A percentile compares a stretch with the other conserved stretches of the same genome.
These are phyloP conservation scores for Aegithalos caudatus DNA, from an alignment of 2,113 vertebrate genomes.

Conservation along the genomic window DNA sequence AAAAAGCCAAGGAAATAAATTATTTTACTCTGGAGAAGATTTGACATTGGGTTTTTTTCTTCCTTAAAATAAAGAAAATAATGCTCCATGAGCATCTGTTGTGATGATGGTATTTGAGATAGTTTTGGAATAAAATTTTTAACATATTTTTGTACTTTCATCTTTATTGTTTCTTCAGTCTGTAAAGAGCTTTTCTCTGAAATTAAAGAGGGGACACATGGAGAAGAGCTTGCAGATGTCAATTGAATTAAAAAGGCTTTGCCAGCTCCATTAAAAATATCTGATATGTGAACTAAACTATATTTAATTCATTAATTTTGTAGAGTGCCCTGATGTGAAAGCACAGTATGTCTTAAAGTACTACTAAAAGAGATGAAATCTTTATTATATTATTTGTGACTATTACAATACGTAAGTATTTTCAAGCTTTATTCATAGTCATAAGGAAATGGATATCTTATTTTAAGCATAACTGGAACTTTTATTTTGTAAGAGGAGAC, in stretches of 20 bases:
- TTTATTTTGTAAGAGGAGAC: neutral
- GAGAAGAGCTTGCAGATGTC: neutral
- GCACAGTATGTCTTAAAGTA: neutral
- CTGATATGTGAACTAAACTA: neutral
- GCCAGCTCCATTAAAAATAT: neutral
- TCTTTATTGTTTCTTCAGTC: neutral
- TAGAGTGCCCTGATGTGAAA: neutral
- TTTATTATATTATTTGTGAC: neutral
- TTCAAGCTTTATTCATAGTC: neutral
- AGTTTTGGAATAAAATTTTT: neutral
- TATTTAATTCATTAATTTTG: neutral
- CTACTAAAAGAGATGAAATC: neutral
- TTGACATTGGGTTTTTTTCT: neutral
- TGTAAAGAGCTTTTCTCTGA: neutral
- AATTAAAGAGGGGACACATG: neutral
- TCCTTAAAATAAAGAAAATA: neutral
- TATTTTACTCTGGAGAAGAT: neutral
- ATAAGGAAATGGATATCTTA: neutral
- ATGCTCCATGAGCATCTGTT: neutral
- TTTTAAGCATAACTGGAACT: neutral
- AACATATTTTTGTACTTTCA: neutral
- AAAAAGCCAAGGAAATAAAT: neutral
- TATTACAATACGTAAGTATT: neutral
- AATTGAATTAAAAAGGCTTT: neutral
- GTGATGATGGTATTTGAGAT: neutral